Conservation (phyloP, 2,888 invertebrate genomes). For the Operophtera brumata region DNA sequence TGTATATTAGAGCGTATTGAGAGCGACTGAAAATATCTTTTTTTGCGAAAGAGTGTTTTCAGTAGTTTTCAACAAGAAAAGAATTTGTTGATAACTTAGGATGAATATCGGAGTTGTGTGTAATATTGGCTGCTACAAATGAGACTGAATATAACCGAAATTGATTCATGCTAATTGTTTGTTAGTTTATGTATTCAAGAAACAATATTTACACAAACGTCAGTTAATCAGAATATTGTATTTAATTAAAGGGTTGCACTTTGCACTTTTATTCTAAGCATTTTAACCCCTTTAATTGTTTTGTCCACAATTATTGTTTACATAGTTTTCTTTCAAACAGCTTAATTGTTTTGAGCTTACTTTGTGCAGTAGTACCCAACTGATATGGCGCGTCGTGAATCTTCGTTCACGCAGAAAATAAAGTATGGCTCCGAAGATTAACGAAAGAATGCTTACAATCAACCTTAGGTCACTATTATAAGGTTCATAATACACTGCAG, state of each 20-base stretch:
- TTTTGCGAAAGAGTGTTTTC: background rate
- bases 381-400: no score
- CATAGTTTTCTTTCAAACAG: background rate
- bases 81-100: constrained; percentile 9
- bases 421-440: no score
- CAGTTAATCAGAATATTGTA: constrained; percentile 16
- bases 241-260: constrained; percentile 22
- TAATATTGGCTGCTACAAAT: constrained; percentile 33
- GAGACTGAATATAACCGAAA: constrained; percentile 35
- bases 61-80: background rate
- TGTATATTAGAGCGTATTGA: constrained; percentile 2
- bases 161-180: constrained; percentile 4
- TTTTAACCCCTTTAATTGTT: constrained; percentile 10
- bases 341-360: background rate
- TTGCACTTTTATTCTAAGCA: constrained; percentile 29
- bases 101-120: constrained; percentile 22
- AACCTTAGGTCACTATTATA: no score
- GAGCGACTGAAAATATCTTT: background rate
- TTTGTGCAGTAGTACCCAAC: no score
- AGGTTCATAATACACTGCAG: no score
- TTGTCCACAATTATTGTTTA: constrained; percentile 19
- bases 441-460: no score
- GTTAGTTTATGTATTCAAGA: constrained; percentile 1
- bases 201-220: constrained; percentile 10
- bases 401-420: no score